Conservation (phyloP, 2,797 vertebrate species). For the Phalloptychus januarius region DNA sequence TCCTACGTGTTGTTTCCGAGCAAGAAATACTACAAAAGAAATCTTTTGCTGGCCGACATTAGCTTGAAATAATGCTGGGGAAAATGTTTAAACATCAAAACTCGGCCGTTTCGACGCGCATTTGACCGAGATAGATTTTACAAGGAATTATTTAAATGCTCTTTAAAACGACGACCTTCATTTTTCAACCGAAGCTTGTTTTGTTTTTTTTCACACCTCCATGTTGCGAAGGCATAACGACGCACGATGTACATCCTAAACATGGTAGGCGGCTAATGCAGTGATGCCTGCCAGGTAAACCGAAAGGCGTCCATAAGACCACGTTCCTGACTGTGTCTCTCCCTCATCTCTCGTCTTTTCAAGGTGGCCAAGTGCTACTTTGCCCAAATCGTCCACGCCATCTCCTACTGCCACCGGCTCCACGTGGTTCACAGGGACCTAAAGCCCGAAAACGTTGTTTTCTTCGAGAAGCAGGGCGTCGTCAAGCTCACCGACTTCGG, state of each 20-base stretch:
- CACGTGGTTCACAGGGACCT: constrained; percentile 96
- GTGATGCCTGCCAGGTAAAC: background rate
- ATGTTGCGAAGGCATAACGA: background rate
- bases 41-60: background rate
- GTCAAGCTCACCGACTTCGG: constrained; percentile 98
- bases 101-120: background rate
- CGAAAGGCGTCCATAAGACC: background rate
- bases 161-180: background rate
- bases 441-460: constrained; percentile 97
- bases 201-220: background rate
- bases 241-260: background rate
- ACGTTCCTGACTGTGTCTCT: background rate
- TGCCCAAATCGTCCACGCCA: constrained; percentile 95
- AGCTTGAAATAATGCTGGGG: background rate
- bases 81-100: background rate
- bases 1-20: background rate
- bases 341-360: background rate
- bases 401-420: constrained; percentile 96
- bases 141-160: background rate
- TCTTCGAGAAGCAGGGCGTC: constrained; percentile 96
- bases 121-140: background rate
- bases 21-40: background rate
- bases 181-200: background rate
- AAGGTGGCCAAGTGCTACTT: constrained; percentile 80
- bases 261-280: background rate